These are phyloP conservation scores for Muscidifurax raptorellus DNA, from an alignment of 1,140 invertebrate genomes.

Conservation along the genomic window DNA sequence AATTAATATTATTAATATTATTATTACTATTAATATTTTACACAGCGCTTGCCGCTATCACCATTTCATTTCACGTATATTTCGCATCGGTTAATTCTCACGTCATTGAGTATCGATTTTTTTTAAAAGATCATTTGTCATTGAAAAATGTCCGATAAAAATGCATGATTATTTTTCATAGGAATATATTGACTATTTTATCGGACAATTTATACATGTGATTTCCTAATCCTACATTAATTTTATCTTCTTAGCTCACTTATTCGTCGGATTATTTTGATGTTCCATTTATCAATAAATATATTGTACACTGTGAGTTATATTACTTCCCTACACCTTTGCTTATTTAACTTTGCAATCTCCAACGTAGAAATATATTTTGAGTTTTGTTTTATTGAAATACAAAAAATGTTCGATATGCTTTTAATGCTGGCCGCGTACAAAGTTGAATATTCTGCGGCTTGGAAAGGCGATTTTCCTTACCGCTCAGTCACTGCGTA, in stretches of 20 bases:
- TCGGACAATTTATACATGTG: constrained; percentile 33
- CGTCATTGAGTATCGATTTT: constrained; percentile 24
- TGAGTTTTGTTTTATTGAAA: constrained; percentile 56
- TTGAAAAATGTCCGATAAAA: constrained; percentile 45
- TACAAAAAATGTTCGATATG: constrained; percentile 66
- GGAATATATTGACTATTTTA: constrained; percentile 51
- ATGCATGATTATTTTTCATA: constrained; percentile 37
- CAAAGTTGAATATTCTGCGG: constrained; percentile 46
- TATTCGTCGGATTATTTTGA: constrained; percentile 51
- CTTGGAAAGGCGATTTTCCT: constrained; percentile 42
- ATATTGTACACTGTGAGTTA: constrained; percentile 55
- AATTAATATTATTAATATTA: not conserved
- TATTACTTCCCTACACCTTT: constrained; percentile 23
- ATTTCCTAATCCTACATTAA: constrained; percentile 9
- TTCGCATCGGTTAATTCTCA: constrained; percentile 18
- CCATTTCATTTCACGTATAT: constrained; percentile 8
- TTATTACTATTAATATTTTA: constrained; percentile 36
- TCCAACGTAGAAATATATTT: constrained; percentile 65
- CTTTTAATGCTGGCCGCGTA: constrained; percentile 55
- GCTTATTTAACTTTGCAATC: constrained; percentile 49
- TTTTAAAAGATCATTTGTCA: constrained; percentile 9
- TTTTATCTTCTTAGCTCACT: constrained; percentile 12
- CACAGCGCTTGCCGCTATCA: constrained; percentile 43
- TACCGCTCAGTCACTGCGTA: not conserved
- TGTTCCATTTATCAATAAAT: constrained; percentile 53